phyloP scores from a whole-genome alignment of 2,888 invertebrate species.

The Notodonta dromedarius region DNA sequence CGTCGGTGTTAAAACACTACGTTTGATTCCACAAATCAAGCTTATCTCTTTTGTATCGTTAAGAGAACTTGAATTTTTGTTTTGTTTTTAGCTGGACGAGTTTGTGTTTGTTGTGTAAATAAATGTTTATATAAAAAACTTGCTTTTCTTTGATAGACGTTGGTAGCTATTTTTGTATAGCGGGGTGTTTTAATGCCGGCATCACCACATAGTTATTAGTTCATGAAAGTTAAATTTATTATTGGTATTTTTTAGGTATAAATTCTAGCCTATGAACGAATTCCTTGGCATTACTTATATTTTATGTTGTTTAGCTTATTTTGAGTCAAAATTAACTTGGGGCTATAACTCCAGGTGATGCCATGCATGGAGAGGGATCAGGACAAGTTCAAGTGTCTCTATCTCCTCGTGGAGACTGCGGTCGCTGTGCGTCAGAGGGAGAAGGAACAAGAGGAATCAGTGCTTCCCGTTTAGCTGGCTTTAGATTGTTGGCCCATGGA shows the following conservation, averaged over 20 bases:
- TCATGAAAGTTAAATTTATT: slow-evolving; percentile 8
- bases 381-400: slow-evolving; percentile 71
- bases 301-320: background rate
- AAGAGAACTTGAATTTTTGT: slow-evolving; percentile 44
- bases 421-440: slow-evolving; percentile 72
- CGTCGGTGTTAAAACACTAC: slow-evolving; percentile 76
- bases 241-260: background rate
- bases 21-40: slow-evolving; percentile 35
- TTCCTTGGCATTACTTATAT: too few species aligned
- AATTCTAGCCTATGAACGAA: background rate
- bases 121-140: slow-evolving; percentile 47
- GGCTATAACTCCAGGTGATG: slow-evolving; percentile 67
- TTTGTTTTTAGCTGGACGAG: slow-evolving; percentile 39
- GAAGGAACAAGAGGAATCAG: slow-evolving; percentile 58
- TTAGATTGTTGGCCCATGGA: background rate
- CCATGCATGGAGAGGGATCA: slow-evolving; percentile 48
- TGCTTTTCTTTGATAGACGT: slow-evolving; percentile 41
- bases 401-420: slow-evolving; percentile 72
- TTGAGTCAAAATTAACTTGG: slow-evolving; percentile 13
- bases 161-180: slow-evolving; percentile 13
- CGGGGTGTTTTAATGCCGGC: slow-evolving; percentile 74
- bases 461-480: slow-evolving; percentile 32
- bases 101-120: slow-evolving; percentile 54
- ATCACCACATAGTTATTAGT: slow-evolving; percentile 59
- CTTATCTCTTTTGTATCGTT: slow-evolving; percentile 25